Conservation (phyloP, 23 tunicate species). For the Halocynthia roretzi region DNA sequence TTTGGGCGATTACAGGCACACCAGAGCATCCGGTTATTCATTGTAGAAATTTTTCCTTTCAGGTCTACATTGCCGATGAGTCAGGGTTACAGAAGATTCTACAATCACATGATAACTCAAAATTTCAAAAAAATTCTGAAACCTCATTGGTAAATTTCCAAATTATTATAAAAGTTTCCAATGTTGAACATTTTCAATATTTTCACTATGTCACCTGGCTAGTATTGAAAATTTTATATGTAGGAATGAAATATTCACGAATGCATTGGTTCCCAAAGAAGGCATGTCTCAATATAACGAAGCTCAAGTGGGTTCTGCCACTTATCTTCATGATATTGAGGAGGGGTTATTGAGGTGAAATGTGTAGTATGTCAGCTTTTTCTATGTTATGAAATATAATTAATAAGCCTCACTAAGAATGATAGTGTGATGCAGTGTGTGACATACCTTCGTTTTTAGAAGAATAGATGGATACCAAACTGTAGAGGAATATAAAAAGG, state of each 20-base stretch:
- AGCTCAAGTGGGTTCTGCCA: slow-evolving; percentile 46
- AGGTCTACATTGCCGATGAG: slow-evolving; percentile 50
- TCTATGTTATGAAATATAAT: neutral
- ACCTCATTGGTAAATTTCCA: slow-evolving; percentile 62
- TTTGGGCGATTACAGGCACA: no score
- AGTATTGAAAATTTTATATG: no score
- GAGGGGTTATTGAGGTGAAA: slow-evolving; percentile 65
- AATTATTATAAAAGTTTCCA: no score
- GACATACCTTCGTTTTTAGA: slow-evolving; percentile 20
- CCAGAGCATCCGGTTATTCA: no score
- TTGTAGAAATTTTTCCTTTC: neutral
- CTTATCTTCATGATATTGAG: slow-evolving; percentile 63
- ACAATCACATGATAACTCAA: slow-evolving; percentile 48
- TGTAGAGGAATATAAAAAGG: slow-evolving; percentile 30
- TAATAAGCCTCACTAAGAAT: neutral
- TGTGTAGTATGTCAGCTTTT: neutral
- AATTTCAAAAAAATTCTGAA: slow-evolving; percentile 47
- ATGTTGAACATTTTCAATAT: no score
- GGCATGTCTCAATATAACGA: slow-evolving; percentile 28
- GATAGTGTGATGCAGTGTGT: no score
- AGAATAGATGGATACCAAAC: slow-evolving; percentile 54
- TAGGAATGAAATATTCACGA: slow-evolving; percentile 25
- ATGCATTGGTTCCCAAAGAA: slow-evolving; percentile 31
- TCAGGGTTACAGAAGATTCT: slow-evolving; percentile 47
- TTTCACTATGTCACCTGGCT: no score